Conservation (phyloP, 2,797 vertebrate species). For the Champsocephalus gunnari region DNA sequence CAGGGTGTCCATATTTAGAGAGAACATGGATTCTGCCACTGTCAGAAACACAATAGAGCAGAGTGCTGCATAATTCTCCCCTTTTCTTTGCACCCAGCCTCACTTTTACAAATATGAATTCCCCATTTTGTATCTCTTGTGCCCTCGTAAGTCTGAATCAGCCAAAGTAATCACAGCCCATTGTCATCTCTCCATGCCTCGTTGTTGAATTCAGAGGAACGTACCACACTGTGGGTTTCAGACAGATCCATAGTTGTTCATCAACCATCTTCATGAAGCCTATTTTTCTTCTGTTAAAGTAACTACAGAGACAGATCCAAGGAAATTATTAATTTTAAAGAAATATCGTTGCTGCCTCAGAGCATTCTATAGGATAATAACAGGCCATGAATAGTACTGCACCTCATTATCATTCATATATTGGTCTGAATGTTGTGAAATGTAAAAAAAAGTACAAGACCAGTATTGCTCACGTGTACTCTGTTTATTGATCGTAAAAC, state of each 20-base stretch:
- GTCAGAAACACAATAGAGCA: constrained; percentile 47
- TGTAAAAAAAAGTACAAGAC: not conserved
- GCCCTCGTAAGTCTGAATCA: constrained; percentile 41
- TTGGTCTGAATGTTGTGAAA: not conserved
- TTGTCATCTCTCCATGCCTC: constrained; percentile 42
- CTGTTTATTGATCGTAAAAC: too few relatives aligned
- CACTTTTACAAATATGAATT: constrained; percentile 63
- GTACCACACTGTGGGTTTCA: constrained; percentile 15
- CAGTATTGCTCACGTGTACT: too few relatives aligned
- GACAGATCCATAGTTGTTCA: constrained; percentile 26
- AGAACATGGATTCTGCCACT: constrained; percentile 34
- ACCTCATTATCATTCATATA: constrained; percentile 17
- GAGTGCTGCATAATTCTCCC: constrained; percentile 55
- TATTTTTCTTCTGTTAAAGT: constrained; percentile 37
- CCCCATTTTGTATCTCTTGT: constrained; percentile 48
- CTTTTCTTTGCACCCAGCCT: constrained; percentile 43
- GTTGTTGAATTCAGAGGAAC: constrained; percentile 39
- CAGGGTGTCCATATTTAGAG: too few relatives aligned
- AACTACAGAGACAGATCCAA: constrained; percentile 22
- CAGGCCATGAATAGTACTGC: not conserved
- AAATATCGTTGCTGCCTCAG: not conserved
- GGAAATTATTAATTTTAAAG: constrained; percentile 13
- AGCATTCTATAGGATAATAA: not conserved
- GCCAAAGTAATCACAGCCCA: constrained; percentile 56
- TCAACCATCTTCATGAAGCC: constrained; percentile 39